Evolutionary conservation across 2,888 invertebrate genomes (phyloP).

Genomic region (Callyntrura sp.): DNA sequence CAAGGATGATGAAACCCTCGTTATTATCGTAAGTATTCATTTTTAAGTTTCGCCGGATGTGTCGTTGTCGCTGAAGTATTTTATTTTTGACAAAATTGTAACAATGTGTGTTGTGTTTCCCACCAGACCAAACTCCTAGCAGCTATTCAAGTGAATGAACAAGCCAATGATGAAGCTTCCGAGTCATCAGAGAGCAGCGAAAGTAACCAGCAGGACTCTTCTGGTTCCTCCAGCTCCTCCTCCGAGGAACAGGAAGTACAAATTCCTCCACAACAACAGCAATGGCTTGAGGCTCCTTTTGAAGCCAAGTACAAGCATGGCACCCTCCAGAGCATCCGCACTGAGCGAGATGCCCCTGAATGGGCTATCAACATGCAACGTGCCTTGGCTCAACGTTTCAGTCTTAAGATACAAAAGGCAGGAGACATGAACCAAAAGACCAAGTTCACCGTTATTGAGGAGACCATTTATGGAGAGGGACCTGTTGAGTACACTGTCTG

Average conservation of each 20-base stretch:
- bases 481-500: slow-evolving; percentile 62
- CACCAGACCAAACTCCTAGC: slow-evolving; percentile 43
- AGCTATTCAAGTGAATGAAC: slow-evolving; percentile 57
- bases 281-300: slow-evolving; percentile 66
- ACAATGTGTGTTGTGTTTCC: slow-evolving; percentile 2
- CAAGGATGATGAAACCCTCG: slow-evolving; percentile 59
- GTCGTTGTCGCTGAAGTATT: too few species aligned
- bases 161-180: slow-evolving; percentile 63
- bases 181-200: slow-evolving; percentile 65
- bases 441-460: slow-evolving; percentile 55
- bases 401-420: slow-evolving; percentile 54
- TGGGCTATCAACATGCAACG: slow-evolving; percentile 72
- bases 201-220: slow-evolving; percentile 59
- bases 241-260: slow-evolving; percentile 33
- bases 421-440: slow-evolving; percentile 41
- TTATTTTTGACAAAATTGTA: background rate
- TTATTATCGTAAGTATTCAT: slow-evolving; percentile 59
- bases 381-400: slow-evolving; percentile 69
- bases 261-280: slow-evolving; percentile 29
- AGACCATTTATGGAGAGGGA: slow-evolving; percentile 65
- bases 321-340: slow-evolving; percentile 52
- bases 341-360: slow-evolving; percentile 65
- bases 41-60: slow-evolving; percentile 1
- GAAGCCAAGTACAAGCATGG: slow-evolving; percentile 65
- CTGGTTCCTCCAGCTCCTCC: slow-evolving; percentile 51